Percentiles rank a stretch among this genome's conserved stretches.
These are phyloP conservation scores for Gastrophryne carolinensis DNA, from an alignment of 2,797 vertebrate genomes.

Conservation along the genomic window DNA sequence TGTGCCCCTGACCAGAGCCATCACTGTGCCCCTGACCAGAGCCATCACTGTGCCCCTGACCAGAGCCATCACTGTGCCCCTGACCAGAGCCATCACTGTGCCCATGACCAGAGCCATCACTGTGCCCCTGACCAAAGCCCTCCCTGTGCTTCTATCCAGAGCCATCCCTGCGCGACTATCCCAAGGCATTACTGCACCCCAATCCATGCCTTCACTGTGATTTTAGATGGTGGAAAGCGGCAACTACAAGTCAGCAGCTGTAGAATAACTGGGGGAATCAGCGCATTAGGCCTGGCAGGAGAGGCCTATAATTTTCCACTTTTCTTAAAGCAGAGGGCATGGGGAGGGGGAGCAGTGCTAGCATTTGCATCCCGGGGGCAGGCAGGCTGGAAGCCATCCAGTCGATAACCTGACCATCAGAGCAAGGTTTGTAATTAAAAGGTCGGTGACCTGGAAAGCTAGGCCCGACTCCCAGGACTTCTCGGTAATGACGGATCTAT, in stretches of 20 bases:
- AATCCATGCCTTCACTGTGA: neutral
- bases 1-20: too few species aligned
- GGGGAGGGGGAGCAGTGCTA: conserved; percentile 60
- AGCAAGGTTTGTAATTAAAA: conserved; percentile 87
- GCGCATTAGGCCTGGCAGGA: conserved; percentile 76
- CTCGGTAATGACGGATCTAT: conserved; percentile 77
- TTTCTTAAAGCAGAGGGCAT: neutral
- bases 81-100: too few species aligned
- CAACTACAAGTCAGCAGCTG: neutral
- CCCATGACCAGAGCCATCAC: too few species aligned
- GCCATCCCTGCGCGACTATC: too few species aligned
- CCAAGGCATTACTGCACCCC: neutral
- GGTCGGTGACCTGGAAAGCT: conserved; percentile 83
- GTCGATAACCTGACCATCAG: conserved; percentile 82
- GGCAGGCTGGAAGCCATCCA: conserved; percentile 72
- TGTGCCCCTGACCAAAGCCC: too few species aligned
- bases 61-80: too few species aligned
- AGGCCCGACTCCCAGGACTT: conserved; percentile 74
- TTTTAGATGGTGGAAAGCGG: neutral
- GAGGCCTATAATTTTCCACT: conserved; percentile 9
- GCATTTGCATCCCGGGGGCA: conserved; percentile 67
- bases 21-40: too few species aligned
- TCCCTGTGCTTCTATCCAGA: too few species aligned
- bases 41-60: too few species aligned
- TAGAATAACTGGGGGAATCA: conserved; percentile 55